phyloP scores from a whole-genome alignment of 2,797 vertebrate genomes.

The Channa striata region DNA sequence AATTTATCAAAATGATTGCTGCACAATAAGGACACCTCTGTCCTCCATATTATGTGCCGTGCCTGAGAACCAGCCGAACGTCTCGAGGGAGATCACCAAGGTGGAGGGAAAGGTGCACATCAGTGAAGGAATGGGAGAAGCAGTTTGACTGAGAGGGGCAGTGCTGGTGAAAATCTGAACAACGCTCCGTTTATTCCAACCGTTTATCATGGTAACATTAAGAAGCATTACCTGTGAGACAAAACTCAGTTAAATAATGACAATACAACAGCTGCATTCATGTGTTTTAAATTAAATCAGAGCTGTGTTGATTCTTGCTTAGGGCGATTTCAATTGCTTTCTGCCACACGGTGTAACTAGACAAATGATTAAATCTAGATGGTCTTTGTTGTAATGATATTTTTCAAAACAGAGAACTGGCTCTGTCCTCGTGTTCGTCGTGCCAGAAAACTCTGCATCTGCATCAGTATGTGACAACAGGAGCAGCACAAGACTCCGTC shows the following conservation, averaged over 20 bases:
- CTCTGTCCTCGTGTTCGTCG: background rate
- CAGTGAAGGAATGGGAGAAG: conserved; percentile 4
- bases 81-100: conserved; percentile 4
- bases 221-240: background rate
- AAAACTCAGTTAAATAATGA: background rate
- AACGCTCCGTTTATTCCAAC: background rate
- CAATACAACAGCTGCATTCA: background rate
- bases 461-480: too few relatives aligned
- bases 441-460: too few relatives aligned
- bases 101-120: conserved; percentile 4
- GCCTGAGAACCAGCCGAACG: conserved; percentile 10
- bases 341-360: background rate
- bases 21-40: conserved; percentile 35
- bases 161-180: background rate
- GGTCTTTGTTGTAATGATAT: too few relatives aligned
- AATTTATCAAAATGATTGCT: conserved; percentile 62
- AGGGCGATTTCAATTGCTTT: background rate
- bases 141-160: background rate
- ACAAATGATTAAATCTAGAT: background rate
- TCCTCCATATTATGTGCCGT: background rate
- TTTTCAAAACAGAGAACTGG: background rate
- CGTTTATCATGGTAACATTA: background rate
- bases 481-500: too few relatives aligned
- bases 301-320: background rate
- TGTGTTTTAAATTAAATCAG: background rate